Percentiles rank a stretch among this genome's conserved stretches.
phyloP scores from a whole-genome alignment of 2,888 invertebrate species.

The Pseudococcus longispinus region DNA sequence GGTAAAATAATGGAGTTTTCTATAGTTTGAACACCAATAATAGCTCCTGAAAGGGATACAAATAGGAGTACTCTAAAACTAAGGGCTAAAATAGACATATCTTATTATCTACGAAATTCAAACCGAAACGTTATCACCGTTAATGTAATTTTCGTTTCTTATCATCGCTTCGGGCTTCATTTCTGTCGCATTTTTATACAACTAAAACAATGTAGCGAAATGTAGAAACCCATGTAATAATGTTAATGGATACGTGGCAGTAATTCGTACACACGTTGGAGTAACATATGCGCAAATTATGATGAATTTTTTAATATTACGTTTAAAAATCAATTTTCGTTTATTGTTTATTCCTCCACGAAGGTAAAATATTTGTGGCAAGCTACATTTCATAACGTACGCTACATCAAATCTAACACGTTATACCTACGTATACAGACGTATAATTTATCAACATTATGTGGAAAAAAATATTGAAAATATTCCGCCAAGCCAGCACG shows the following conservation, averaged over 20 bases:
- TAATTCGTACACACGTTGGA: neutral
- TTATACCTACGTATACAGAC: neutral
- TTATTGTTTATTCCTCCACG: neutral
- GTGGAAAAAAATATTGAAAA: neutral
- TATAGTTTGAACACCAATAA: neutral
- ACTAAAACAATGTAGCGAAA: neutral
- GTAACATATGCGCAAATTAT: neutral
- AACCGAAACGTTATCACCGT: neutral
- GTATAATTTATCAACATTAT: conserved; percentile 24
- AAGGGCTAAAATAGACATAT: neutral
- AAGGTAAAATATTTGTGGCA: conserved; percentile 1
- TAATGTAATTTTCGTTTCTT: neutral
- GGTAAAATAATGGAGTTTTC: neutral
- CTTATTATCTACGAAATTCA: neutral
- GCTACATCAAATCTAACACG: neutral
- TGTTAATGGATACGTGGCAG: neutral
- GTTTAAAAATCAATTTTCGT: conserved; percentile 22
- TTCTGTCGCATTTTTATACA: neutral
- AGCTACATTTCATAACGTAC: neutral
- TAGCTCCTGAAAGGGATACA: neutral
- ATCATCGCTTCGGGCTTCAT: neutral
- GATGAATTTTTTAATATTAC: conserved; percentile 18
- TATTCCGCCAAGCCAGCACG: neutral
- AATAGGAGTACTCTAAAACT: neutral
- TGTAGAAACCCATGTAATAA: neutral